A percentile compares a stretch with the other conserved stretches of the same genome.
Conservation (phyloP, 2,113 vertebrate genomes). For the Hepsetus odoe region DNA sequence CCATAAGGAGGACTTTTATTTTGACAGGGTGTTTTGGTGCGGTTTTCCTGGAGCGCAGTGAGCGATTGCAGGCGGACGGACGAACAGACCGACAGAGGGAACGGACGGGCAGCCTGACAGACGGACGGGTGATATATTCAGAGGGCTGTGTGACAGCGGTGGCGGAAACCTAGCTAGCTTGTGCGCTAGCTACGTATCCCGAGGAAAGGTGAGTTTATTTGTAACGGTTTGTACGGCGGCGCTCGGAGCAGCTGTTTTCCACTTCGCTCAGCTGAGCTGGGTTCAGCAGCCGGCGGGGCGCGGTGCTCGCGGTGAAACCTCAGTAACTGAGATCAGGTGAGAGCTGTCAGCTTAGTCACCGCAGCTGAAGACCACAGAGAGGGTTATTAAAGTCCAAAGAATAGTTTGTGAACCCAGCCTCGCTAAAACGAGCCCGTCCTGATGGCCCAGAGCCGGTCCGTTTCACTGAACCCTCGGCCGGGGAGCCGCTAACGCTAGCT, state of each 20-base stretch:
- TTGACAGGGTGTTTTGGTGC: background rate
- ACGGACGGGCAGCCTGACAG: background rate
- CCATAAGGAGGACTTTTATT: background rate
- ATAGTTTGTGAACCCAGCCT: too few species aligned
- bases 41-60: background rate
- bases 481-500: background rate
- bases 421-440: too few species aligned
- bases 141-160: slow-evolving; percentile 13
- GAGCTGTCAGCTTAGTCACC: too few species aligned
- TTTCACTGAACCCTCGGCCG: background rate
- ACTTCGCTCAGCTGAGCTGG: too few species aligned
- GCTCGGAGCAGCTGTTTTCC: too few species aligned
- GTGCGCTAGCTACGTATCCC: slow-evolving; percentile 10
- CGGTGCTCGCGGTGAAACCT: too few species aligned
- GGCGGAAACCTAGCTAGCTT: slow-evolving; percentile 3
- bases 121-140: background rate
- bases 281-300: too few species aligned
- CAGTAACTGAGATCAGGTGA: too few species aligned
- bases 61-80: background rate
- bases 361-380: too few species aligned
- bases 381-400: background rate
- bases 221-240: too few species aligned
- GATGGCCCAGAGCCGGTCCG: too few species aligned
- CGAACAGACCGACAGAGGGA: background rate
- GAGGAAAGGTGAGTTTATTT: slow-evolving; percentile 17